Evolutionary conservation across 1,140 invertebrate species (phyloP), one percentile per base, ranked within the genome.

Genomic region (Drosophila pruinosa): DNA sequence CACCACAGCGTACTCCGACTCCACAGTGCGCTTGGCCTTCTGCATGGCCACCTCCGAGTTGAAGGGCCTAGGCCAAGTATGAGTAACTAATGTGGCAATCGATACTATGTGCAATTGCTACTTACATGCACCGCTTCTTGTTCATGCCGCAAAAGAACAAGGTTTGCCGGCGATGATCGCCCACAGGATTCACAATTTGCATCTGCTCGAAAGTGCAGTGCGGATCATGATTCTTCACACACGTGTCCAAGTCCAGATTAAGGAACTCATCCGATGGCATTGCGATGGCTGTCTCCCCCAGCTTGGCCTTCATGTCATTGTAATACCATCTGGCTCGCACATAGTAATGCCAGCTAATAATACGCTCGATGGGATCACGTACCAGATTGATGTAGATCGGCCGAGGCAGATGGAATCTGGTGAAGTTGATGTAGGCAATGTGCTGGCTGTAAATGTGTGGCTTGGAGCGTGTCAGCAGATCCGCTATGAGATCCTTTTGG

Each of bases 321-420:
- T 97, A 97, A 91, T 95, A 95, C 97, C 97, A 97, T 1, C 95
- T 95, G 2, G 97, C 96, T 54, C 97, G 92, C 1, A 97, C 94
- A 72, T 91, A 91, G 85, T 97, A 98, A 92, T 97, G 97, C 96
- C 96, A 97, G 1, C 96, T 97, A 80, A 97, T 97, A 2, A 97
- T 95, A 24, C 97, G 93, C 91, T 98, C 97, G 10, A 98, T 94
- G 0, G 97, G 97, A 92, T 98, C 96, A 12, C 97, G 93, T 1
- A 98, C 96, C 72, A 98, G 92, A 92, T 98, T 98, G 52, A 98
- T 95, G 91, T 97, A 98, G 74, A 98, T 97, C 0, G 97, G 97
- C 75, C 95, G 94, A 0, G 95, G 95, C 56, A 95, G 92, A 45
- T 95, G 94, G 89, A 94, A 97, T 68, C 96, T 95, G 61, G 88